Evolutionary conservation across 2,888 invertebrate genomes (phyloP), one percentile per base, ranked within the genome.

Genomic region (Lacanobia wlatinum): DNA sequence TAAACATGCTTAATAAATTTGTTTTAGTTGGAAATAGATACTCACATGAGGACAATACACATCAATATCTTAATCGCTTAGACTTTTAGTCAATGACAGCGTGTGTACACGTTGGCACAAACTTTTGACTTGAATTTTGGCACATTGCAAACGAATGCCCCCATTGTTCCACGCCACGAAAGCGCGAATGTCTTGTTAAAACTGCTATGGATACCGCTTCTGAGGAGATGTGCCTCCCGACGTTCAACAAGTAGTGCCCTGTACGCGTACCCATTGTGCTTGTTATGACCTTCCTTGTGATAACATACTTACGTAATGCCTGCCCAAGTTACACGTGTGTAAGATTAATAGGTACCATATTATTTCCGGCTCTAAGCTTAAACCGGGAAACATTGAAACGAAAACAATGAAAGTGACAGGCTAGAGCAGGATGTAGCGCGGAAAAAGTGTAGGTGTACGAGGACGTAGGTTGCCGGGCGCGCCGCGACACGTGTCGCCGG

Each of bases 401-500:
- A 58, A 70, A 50, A 21, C 60, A 81, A 67, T 62, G 78, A 70
- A 82, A 82, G 69, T 70, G 82, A 67, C 71, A 66, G 62, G 50
- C n/a, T 52, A 50, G 60, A 40, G 28, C 10, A 66, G 63, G n/a
- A 58, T 28, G 50, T 64, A 59, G 58, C 70, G 59, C 61, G 72
- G 52, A 56, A 67, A 63, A 50, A 58, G 69, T 80, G 78, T 70
- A 73, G 53, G 63, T 77, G 71, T 63, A 43, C 43, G 6, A 63
- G 64, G 50, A 70, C 59, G 77, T 76, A 74, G 67, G 70, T 16
- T 62, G 48, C 52, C 65, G 56, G 73, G 78, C 76, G 73, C 76
- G 74, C 59, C 78, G 60, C 62, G 76, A 48, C 84, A 86, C 84
- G 78, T 86, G 83, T 61, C 55, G 82, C 61, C 75, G 80, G 80